Evolutionary conservation across 2,888 invertebrate genomes (phyloP).

Genomic region (Cylloceria caligata): DNA sequence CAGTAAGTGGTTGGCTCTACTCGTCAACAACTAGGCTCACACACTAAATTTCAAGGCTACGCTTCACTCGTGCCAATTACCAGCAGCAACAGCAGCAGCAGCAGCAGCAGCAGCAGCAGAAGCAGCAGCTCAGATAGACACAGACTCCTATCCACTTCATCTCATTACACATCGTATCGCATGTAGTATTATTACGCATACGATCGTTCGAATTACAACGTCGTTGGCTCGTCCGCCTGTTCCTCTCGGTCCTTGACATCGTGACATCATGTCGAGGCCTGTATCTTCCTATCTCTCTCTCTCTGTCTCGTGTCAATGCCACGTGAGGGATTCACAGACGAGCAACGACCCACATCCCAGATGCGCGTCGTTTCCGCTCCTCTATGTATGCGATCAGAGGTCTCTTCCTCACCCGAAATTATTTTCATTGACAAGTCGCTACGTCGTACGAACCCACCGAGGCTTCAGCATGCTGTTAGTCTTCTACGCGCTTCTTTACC

Average conservation of each 20-base stretch:
- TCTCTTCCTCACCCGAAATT: constrained; percentile 46
- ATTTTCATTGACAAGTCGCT: constrained; percentile 43
- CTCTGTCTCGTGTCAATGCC: constrained; percentile 60
- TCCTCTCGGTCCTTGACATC: constrained; percentile 69
- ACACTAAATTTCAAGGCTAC: constrained; percentile 63
- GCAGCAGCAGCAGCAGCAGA: constrained; percentile 19
- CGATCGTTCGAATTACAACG: constrained; percentile 58
- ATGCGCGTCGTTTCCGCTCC: constrained; percentile 51
- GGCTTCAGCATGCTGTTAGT: background rate
- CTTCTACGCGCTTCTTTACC: background rate
- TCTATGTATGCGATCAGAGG: constrained; percentile 56
- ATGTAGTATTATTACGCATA: constrained; percentile 41
- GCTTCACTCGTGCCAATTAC: constrained; percentile 62
- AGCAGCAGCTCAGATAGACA: constrained; percentile 6
- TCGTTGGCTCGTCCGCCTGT: constrained; percentile 49
- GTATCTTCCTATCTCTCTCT: constrained; percentile 25
- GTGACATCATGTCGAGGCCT: constrained; percentile 64
- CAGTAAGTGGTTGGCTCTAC: constrained; percentile 61
- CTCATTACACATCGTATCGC: constrained; percentile 51
- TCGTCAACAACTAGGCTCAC: constrained; percentile 66
- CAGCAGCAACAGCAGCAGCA: constrained; percentile 18
- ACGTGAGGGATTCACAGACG: constrained; percentile 64
- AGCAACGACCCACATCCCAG: constrained; percentile 69
- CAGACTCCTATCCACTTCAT: constrained; percentile 48
- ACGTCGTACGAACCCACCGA: constrained; percentile 10